Base-by-base conservation (phyloP, 92 coral and sea anemone genomes). In the Porites divaricata region DNA sequence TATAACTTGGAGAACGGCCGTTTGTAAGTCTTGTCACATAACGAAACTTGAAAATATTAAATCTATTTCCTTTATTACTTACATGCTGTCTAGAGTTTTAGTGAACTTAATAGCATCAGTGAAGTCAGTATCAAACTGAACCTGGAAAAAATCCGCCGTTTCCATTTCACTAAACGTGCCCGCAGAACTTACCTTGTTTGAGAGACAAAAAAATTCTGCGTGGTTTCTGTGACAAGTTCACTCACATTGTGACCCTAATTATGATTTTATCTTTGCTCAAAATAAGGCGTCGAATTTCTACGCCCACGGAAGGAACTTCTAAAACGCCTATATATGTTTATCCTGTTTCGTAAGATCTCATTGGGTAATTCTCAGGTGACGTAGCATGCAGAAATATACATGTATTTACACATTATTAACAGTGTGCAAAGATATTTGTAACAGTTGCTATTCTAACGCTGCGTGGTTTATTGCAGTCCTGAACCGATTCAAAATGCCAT, bases 291-390 rank as follows among this genome's bases (percentile, higher is more conserved):
- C 66, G 66, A 22, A 35, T 11, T 35, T 78, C 63, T 64, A 64
- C 83, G 63, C 83, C 83, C 83, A 78, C 73, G 83, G 83, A 78
- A 78, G 66, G 50, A 3, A 14, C 1, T 58, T 5, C 21, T 16
- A 35, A 63, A 23, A 48, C 83, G 63, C 62, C 64, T 35, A 35
- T 0, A 35, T 35, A 35, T 4, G 45, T 0, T 78, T 66, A 76
- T 26, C 51, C 17, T 28, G 26, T 2, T 12, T 1, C 13, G 50
- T 12, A 17, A 12, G 16, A 28, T 45, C 20, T 64, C 22, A 80
- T 80, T 80, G 85, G 85, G 21, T 56, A 15, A 12, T 26, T 78
- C 8, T 19, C 9, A 26, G 14, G 21, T 80, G 65, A 80, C 66
- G 85, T 49, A 24, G 65, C 58, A 49, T 12, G 28, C 58, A 77